phyloP scores from a whole-genome alignment of 1,140 invertebrate species.

The Atopsyche davidsoni region DNA sequence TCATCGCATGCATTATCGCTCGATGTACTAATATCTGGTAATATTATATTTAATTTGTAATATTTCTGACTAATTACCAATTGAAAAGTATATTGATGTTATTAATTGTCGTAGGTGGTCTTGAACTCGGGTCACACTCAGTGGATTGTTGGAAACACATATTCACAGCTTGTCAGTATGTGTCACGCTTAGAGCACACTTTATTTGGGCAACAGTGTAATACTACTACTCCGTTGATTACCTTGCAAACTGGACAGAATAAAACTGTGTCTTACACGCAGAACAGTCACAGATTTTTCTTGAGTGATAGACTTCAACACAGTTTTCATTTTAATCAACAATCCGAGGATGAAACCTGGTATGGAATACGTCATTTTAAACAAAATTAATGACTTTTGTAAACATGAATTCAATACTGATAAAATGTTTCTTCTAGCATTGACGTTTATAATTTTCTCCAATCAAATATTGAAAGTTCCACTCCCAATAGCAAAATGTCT shows the following conservation, averaged over 20 bases:
- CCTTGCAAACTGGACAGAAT: conserved; percentile 43
- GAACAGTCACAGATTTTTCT: conserved; percentile 37
- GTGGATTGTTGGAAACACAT: conserved; percentile 91
- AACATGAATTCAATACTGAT: background rate
- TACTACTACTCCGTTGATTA: conserved; percentile 42
- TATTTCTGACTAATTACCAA: no score
- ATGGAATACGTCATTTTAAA: conserved; percentile 26
- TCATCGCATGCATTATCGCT: conserved; percentile 85
- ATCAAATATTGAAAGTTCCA: conserved; percentile 57
- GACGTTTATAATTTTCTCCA: conserved; percentile 79
- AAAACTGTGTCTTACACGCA: conserved; percentile 53
- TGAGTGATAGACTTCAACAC: conserved; percentile 29
- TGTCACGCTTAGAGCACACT: conserved; percentile 81
- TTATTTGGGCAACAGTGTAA: conserved; percentile 64
- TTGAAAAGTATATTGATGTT: no score
- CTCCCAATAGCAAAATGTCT: conserved; percentile 50
- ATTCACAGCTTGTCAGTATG: conserved; percentile 85
- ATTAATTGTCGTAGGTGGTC: conserved; percentile 53
- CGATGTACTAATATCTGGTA: conserved; percentile 69
- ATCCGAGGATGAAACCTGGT: conserved; percentile 69
- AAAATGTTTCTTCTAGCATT: conserved; percentile 49
- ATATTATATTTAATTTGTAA: background rate
- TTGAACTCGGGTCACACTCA: conserved; percentile 86
- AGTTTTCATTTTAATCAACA: conserved; percentile 28
- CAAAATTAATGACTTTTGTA: background rate